Evolutionary conservation across 2,888 invertebrate species (phyloP).

Genomic region (Clusia tigrina): DNA sequence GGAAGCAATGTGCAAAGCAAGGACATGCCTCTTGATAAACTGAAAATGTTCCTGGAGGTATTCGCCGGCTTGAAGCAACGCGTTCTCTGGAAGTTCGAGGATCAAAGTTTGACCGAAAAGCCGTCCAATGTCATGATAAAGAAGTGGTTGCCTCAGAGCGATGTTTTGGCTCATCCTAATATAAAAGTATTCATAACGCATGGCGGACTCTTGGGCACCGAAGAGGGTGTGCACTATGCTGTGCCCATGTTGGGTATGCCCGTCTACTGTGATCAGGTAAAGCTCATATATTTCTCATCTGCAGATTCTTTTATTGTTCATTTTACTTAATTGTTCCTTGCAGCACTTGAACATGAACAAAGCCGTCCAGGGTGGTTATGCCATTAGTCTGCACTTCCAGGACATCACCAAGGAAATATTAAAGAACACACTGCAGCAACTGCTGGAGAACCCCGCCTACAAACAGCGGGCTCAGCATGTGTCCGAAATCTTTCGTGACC

Average conservation of each 20-base stretch:
- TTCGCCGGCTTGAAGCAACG: slow-evolving; percentile 63
- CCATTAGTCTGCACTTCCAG: slow-evolving; percentile 56
- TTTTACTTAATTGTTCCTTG: slow-evolving; percentile 16
- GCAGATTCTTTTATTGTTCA: neutral
- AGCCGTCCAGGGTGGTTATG: slow-evolving; percentile 59
- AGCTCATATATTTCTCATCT: neutral
- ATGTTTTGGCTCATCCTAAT: slow-evolving; percentile 65
- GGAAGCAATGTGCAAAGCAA: slow-evolving; percentile 65
- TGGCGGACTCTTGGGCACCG: slow-evolving; percentile 64
- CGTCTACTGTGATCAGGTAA: slow-evolving; percentile 64
- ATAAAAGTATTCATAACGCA: slow-evolving; percentile 65
- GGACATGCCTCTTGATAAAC: slow-evolving; percentile 61
- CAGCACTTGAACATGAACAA: slow-evolving; percentile 61
- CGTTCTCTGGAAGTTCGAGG: slow-evolving; percentile 67
- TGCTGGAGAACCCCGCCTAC: slow-evolving; percentile 61
- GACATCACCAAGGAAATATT: slow-evolving; percentile 54
- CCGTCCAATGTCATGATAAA: slow-evolving; percentile 64
- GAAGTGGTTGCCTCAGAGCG: slow-evolving; percentile 68
- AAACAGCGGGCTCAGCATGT: slow-evolving; percentile 53
- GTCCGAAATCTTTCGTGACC: slow-evolving; percentile 61
- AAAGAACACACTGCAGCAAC: slow-evolving; percentile 51
- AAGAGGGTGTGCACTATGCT: slow-evolving; percentile 63
- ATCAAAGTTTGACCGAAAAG: slow-evolving; percentile 57
- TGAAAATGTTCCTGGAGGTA: slow-evolving; percentile 61
- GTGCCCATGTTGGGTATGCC: slow-evolving; percentile 66